Conservation (phyloP, 2,797 vertebrate genomes). For the Thamnophis elegans region DNA sequence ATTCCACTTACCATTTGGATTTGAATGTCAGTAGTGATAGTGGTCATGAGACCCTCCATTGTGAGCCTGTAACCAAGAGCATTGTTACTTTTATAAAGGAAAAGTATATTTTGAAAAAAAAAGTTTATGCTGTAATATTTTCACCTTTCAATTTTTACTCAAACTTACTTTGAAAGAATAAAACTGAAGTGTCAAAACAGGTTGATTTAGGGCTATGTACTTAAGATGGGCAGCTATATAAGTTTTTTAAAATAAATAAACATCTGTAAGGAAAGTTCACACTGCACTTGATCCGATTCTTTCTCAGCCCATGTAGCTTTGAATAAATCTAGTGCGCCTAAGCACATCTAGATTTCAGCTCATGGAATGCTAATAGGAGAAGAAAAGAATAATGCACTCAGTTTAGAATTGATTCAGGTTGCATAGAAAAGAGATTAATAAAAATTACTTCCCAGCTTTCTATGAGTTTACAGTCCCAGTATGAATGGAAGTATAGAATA, state of each 20-base stretch:
- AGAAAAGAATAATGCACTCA: neutral
- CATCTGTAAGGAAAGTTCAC: neutral
- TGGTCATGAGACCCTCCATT: conserved; percentile 42
- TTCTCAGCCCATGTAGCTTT: neutral
- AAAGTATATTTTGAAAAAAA: conserved; percentile 3
- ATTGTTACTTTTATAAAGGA: conserved; percentile 12
- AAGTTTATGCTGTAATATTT: neutral
- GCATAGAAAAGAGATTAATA: neutral
- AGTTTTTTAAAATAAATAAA: neutral
- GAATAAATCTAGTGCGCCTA: neutral
- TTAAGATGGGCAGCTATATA: neutral
- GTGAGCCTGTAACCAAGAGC: conserved; percentile 65
- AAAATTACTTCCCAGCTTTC: too few species aligned
- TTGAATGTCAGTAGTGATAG: conserved; percentile 66
- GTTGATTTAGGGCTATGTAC: neutral
- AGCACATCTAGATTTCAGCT: neutral
- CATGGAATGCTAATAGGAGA: neutral
- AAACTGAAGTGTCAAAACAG: neutral
- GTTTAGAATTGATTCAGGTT: neutral
- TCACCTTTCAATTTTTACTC: neutral
- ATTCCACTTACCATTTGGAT: conserved; percentile 68
- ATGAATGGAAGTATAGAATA: neutral
- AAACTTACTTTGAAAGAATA: neutral
- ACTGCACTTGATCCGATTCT: neutral
- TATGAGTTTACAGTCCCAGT: neutral